Conservation (phyloP, 2,113 vertebrate species). For the Morone saxatilis region DNA sequence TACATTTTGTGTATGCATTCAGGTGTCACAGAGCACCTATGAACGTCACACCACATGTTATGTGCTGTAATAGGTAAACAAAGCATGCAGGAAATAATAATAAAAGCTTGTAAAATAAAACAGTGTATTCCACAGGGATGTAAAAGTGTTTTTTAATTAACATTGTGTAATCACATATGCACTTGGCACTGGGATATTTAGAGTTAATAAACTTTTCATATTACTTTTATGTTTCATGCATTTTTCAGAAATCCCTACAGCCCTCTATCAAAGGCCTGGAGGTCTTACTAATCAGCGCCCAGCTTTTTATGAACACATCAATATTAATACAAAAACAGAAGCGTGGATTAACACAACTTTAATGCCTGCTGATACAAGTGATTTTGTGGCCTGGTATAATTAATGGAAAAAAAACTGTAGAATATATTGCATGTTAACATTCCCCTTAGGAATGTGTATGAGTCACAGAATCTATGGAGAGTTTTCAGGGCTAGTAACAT, state of each 20-base stretch:
- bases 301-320: conserved; percentile 77
- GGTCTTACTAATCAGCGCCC: conserved; percentile 69
- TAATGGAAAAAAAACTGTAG: conserved; percentile 64
- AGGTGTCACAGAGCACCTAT: background rate
- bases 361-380: conserved; percentile 76
- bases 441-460: conserved; percentile 34
- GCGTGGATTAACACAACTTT: conserved; percentile 74
- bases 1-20: background rate
- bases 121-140: conserved; percentile 27
- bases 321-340: conserved; percentile 77
- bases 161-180: conserved; percentile 51
- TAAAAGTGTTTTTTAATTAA: conserved; percentile 65
- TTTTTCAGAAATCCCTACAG: conserved; percentile 80
- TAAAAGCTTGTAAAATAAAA: conserved; percentile 37
- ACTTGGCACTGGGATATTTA: conserved; percentile 62
- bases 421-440: conserved; percentile 69
- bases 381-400: conserved; percentile 69
- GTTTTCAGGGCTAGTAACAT: conserved; percentile 5
- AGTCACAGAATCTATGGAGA: conserved; percentile 37
- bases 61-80: conserved; percentile 15
- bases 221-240: conserved; percentile 83
- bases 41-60: background rate
- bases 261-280: conserved; percentile 69
- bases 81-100: conserved; percentile 23
- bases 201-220: conserved; percentile 82